These are phyloP conservation scores for Pantherophis alleghaniensis DNA, from an alignment of 2,797 vertebrate species.

Conservation along the genomic window DNA sequence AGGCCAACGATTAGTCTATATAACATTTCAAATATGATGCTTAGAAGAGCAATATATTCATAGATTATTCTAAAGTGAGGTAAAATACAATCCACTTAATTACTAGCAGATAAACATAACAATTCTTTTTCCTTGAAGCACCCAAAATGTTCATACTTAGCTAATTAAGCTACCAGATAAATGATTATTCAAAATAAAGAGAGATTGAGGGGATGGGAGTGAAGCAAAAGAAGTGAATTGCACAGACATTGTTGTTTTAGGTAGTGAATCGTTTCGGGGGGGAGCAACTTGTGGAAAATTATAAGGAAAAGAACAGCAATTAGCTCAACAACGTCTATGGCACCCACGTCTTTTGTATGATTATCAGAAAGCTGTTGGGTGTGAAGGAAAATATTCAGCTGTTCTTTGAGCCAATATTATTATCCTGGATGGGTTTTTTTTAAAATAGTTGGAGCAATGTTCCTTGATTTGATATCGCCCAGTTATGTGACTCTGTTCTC, in stretches of 20 bases:
- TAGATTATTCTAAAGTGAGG: constrained; percentile 55
- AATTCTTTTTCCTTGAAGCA: constrained; percentile 56
- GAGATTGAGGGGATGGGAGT: constrained; percentile 8
- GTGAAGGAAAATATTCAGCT: constrained; percentile 27
- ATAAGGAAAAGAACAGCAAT: constrained; percentile 38
- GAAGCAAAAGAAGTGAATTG: constrained; percentile 18
- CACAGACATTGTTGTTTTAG: constrained; percentile 31
- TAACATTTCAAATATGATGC: constrained; percentile 51
- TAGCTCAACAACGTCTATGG: constrained; percentile 42
- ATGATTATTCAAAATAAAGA: constrained; percentile 59
- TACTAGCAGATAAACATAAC: constrained; percentile 56
- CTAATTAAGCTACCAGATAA: constrained; percentile 63
- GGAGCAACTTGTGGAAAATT: constrained; percentile 42
- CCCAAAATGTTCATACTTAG: constrained; percentile 55
- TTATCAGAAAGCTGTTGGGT: background rate
- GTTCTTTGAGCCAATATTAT: background rate
- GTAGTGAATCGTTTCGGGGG: constrained; percentile 18
- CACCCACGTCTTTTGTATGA: constrained; percentile 32
- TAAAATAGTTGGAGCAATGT: background rate
- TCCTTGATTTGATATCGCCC: background rate
- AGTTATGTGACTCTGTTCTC: background rate
- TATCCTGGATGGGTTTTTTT: background rate
- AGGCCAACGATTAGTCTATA: constrained; percentile 59
- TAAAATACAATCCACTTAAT: constrained; percentile 62
- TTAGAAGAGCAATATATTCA: constrained; percentile 51